Base-by-base conservation (phyloP, 2,888 invertebrate genomes). In the Agrochola circellaris region DNA sequence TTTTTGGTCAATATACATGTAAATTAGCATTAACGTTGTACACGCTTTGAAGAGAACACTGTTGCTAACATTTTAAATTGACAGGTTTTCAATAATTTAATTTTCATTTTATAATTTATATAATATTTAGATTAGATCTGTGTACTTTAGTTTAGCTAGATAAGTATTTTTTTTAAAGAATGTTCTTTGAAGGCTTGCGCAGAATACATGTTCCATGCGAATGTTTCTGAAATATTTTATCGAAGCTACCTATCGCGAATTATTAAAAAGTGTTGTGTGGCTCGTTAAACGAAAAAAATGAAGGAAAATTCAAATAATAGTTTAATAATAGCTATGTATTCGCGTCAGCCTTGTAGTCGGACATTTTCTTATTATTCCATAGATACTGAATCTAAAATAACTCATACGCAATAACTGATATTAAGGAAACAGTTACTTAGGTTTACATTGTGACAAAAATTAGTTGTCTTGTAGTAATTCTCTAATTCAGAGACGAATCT, bases 1-100 rank as follows among this genome's bases (percentile, higher is more conserved):
- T 83, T 82, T 75, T 82, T n/a, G 71, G 79, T 76, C 74, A 71
- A 73, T 85, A 79, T 87, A 87, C 70, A 81, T 73, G 62, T 79
- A 54, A 77, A 69, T 73, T 74, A 75, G 73, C 30, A 73, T 73
- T 77, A 80, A 75, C 30, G 54, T 34, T 34, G 34, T 82, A 78
- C 75, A 56, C 68, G 76, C 79, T 84, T 81, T 60, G 38, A 69
- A 60, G 45, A 64, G 15, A 73, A 62, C 45, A 65, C 60, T 74
- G 48, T 76, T 42, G 70, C 60, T 70, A 60, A 42, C 34, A 30
- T 66, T 77, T 73, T 26, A 60, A 72, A 65, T 26, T 71, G 23
- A 68, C 51, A 68, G 73, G 45, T 60, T 64, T 73, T 69, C 15
- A 56, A n/a, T 58, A 48, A 51, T 65, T 54, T 66, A 60, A 38